Conservation (phyloP, 2,888 invertebrate species). For the Branchellion lobata region DNA sequence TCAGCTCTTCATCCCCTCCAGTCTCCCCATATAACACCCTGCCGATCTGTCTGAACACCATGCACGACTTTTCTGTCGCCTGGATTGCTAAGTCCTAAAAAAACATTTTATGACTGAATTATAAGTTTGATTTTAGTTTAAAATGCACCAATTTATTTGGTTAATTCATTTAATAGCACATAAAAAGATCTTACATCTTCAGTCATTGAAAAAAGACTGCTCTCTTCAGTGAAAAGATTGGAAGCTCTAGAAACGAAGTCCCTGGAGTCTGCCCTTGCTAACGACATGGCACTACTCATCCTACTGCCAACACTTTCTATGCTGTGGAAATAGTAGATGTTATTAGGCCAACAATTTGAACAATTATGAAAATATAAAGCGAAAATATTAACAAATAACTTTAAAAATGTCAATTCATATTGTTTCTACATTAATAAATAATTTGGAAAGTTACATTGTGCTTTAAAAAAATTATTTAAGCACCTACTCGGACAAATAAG, state of each 20-base stretch:
- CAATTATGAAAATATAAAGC: neutral
- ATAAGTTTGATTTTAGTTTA: too few relatives aligned
- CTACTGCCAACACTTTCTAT: constrained; percentile 8
- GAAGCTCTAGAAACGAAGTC: too few relatives aligned
- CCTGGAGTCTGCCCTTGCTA: too few relatives aligned
- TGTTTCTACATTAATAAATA: neutral
- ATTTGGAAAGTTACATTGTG: too few relatives aligned
- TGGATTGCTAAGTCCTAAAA: neutral
- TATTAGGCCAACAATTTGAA: neutral
- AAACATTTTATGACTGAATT: too few relatives aligned
- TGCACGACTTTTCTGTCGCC: neutral
- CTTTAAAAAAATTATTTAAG: neutral
- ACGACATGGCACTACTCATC: neutral
- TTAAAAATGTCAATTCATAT: neutral
- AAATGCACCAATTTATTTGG: too few relatives aligned
- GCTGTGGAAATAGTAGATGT: neutral
- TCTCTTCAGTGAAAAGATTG: too few relatives aligned
- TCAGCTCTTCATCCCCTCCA: neutral
- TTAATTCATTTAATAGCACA: too few relatives aligned
- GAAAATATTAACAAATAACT: neutral
- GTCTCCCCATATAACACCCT: neutral
- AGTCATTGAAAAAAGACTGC: neutral
- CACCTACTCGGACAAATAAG: neutral
- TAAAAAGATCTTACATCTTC: constrained; percentile 7
- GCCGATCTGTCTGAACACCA: neutral